phyloP scores from a whole-genome alignment of 2,888 invertebrate species.

The Drosophila nigricruria region DNA sequence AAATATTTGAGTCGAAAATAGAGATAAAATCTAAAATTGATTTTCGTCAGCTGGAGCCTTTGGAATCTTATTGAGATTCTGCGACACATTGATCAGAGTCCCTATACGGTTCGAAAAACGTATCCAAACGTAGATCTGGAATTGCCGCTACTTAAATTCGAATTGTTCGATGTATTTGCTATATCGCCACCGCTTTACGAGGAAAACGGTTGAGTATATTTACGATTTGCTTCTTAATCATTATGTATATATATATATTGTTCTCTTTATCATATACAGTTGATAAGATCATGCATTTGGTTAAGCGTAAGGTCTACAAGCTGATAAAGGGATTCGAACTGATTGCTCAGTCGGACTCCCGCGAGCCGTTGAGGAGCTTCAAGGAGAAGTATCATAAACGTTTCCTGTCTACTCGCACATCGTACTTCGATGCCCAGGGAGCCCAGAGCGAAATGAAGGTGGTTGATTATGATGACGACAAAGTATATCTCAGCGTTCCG shows the following conservation, averaged over 20 bases:
- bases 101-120: background rate
- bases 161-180: background rate
- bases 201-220: slow-evolving; percentile 1
- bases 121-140: background rate
- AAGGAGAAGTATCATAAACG: background rate
- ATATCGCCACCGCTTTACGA: background rate
- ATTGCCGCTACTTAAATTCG: slow-evolving; percentile 1
- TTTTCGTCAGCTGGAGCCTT: background rate
- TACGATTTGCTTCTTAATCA: background rate
- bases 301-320: slow-evolving; percentile 8
- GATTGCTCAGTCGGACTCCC: background rate
- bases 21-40: background rate
- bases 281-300: background rate
- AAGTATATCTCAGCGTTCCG: slow-evolving; percentile 66
- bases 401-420: background rate
- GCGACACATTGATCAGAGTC: background rate
- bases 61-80: slow-evolving; percentile 3
- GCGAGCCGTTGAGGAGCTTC: background rate
- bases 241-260: background rate
- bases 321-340: background rate
- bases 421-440: background rate
- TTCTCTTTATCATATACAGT: background rate
- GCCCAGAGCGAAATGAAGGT: background rate
- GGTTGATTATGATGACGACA: slow-evolving; percentile 64
- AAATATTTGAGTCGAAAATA: background rate